phyloP scores from a whole-genome alignment of 2,113 vertebrate species.

The Ammospiza nelsoni region DNA sequence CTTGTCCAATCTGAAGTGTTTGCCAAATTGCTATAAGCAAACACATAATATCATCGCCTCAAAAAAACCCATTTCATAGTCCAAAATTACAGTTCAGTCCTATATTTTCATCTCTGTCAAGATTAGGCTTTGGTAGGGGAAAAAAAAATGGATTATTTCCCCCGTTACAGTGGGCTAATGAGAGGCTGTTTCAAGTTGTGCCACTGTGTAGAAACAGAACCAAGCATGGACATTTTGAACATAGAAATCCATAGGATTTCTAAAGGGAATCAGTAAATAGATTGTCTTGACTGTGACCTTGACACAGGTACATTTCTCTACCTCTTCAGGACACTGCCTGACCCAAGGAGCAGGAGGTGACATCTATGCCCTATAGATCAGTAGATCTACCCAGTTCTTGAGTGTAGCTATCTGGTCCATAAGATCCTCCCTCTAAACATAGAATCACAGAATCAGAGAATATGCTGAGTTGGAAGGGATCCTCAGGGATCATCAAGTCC shows the following conservation, averaged over 20 bases:
- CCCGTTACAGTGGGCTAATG: not conserved
- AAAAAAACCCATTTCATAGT: not conserved
- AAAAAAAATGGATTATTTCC: not conserved
- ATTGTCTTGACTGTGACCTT: not conserved
- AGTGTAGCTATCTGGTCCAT: not conserved
- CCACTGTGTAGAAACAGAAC: not conserved
- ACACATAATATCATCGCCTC: not conserved
- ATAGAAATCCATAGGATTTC: not conserved
- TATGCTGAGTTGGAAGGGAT: not conserved
- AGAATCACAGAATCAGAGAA: not conserved
- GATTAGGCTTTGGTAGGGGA: not conserved
- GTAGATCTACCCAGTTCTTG: not conserved
- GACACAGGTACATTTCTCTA: not conserved
- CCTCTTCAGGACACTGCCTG: not conserved
- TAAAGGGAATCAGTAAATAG: not conserved
- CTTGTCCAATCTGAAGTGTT: not conserved
- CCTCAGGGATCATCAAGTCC: not conserved
- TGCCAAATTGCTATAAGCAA: not conserved
- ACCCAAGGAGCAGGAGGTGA: not conserved
- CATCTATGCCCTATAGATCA: not conserved
- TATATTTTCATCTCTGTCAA: not conserved
- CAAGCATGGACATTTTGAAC: not conserved
- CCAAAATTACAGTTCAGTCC: not conserved
- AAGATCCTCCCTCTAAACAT: not conserved
- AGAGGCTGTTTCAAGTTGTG: not conserved